Base-by-base conservation (phyloP, 2,797 vertebrate genomes). In the Leptodactylus fallax region DNA sequence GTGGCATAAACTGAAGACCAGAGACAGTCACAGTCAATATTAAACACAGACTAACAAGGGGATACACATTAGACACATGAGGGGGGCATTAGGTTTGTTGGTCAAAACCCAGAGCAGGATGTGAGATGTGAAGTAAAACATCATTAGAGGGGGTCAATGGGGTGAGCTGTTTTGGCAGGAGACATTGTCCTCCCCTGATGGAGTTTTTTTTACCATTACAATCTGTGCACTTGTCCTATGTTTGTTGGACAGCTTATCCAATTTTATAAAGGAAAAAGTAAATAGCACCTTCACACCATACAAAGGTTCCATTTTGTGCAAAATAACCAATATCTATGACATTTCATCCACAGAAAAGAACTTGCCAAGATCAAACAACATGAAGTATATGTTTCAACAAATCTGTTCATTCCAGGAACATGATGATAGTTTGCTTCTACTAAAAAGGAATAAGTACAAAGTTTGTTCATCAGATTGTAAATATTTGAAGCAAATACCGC, bases 401-500 rank as follows among this genome's bases (percentile, higher is more conserved):
- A 45, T 36, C 25, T 23, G 17, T 81, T 81, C 16, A 79, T 79
- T 67, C 21, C 51, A 63, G 56, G 49, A 55, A 47, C 65, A 78
- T 58, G 53, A 61, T 83, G 60, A 63, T 23, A 69, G 81, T 83
- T 60, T 87, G 27, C 61, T 79, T 25, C 81, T 23, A 3, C 51
- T 71, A 36, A 79, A 79, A 61, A 78, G 27, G 45, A 49, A 45
- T 16, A 65, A 72, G 36, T 14, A 72, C 53, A 85, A 77, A 83
- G 45, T 88, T 88, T 88, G 72, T 76, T 85, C n/a, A n/a, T 45
- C 51, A 45, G 74, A 13, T 81, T 51, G n/a, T 49, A 79, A 88
- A 88, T 88, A 85, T 84, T 84, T 78, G 81, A 58, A 56, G 86
- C 74, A 78, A 88, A 88, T 88, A 88, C 55, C n/a, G 19, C 79